A percentile compares a stretch with the other conserved stretches of the same genome.
Conservation (phyloP, 2,797 vertebrate species). For the Hydrophis major region DNA sequence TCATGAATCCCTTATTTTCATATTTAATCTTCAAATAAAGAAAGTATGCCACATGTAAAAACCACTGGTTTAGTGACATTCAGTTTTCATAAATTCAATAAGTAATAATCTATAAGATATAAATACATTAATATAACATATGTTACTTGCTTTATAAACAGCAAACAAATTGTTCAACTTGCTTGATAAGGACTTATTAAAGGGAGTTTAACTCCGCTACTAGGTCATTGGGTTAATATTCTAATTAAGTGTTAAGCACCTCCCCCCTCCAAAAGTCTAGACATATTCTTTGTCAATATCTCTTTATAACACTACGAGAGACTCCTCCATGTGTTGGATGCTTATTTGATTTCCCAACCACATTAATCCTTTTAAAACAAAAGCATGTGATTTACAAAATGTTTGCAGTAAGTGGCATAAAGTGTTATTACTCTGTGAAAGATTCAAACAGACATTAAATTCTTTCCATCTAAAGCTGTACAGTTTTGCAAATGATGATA, state of each 20-base stretch:
- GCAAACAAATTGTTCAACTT: neutral
- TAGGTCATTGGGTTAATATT: constrained; percentile 41
- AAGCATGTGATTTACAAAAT: constrained; percentile 53
- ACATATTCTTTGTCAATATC: constrained; percentile 23
- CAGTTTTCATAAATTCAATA: neutral
- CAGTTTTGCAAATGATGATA: neutral
- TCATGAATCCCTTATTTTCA: neutral
- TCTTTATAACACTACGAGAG: constrained; percentile 22
- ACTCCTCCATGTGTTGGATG: neutral
- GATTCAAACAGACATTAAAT: neutral
- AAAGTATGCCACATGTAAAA: neutral
- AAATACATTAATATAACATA: neutral
- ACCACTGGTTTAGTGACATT: neutral
- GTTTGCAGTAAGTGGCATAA: constrained; percentile 41
- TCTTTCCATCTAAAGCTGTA: neutral
- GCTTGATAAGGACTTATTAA: neutral
- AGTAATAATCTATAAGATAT: neutral
- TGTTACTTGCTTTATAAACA: neutral
- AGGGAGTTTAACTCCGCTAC: constrained; percentile 43
- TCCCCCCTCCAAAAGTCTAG: neutral
- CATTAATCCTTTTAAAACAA: constrained; percentile 55
- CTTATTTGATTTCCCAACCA: constrained; percentile 38
- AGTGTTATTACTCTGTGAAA: constrained; percentile 43
- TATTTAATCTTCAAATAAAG: neutral
- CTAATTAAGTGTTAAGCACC: constrained; percentile 34